phyloP scores from a whole-genome alignment of 1,140 invertebrate genomes.

The Cataglyphis hispanica region DNA sequence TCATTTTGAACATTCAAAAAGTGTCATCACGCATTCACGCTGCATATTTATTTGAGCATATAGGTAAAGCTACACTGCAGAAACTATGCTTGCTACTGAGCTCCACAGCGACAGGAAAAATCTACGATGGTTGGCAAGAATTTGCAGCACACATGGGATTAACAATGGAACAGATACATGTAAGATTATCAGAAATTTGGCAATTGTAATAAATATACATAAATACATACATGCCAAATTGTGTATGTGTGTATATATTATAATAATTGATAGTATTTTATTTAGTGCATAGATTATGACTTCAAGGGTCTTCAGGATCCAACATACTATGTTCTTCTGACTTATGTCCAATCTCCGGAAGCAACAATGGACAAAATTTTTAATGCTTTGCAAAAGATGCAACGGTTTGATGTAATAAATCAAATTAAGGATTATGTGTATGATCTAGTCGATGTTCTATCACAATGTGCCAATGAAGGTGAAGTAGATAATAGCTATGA shows the following conservation, averaged over 20 bases:
- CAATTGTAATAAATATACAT: not conserved
- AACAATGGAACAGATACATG: constrained; percentile 78
- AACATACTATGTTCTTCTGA: constrained; percentile 80
- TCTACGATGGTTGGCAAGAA: constrained; percentile 79
- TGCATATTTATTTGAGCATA: constrained; percentile 77
- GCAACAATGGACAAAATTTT: constrained; percentile 80
- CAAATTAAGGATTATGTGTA: constrained; percentile 72
- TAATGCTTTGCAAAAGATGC: constrained; percentile 73
- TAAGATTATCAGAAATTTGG: constrained; percentile 58
- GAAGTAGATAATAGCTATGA: constrained; percentile 23
- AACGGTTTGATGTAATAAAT: constrained; percentile 78
- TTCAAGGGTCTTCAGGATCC: constrained; percentile 81
- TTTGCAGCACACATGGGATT: constrained; percentile 77
- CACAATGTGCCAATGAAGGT: constrained; percentile 32
- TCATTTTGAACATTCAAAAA: constrained; percentile 68
- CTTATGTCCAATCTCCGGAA: constrained; percentile 76
- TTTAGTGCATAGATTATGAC: constrained; percentile 80
- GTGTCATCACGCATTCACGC: constrained; percentile 74
- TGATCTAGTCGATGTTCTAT: constrained; percentile 67
- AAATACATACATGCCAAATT: not conserved
- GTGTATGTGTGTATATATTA: constrained; percentile 5
- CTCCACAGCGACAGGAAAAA: constrained; percentile 77
- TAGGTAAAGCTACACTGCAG: constrained; percentile 73
- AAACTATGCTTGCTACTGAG: constrained; percentile 79
- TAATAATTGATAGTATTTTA: constrained; percentile 10